These are phyloP conservation scores for Eulithis prunata DNA, from an alignment of 2,888 invertebrate species.

Conservation along the genomic window DNA sequence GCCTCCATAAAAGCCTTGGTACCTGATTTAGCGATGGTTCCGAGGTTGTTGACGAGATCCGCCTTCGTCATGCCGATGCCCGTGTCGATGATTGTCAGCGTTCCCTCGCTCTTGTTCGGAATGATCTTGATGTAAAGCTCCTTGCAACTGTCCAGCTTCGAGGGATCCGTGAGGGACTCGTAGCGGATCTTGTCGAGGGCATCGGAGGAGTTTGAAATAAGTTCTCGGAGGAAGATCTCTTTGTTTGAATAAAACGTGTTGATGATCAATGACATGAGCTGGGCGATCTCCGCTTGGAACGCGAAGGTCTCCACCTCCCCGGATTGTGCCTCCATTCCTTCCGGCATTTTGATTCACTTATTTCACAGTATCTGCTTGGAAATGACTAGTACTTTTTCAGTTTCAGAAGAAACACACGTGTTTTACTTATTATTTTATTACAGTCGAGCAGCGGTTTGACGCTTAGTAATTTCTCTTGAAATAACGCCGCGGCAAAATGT, in stretches of 20 bases:
- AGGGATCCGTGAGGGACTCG: conserved; percentile 98
- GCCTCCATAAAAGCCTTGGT: conserved; percentile 99
- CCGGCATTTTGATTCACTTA: conserved; percentile 88
- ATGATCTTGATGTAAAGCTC: conserved; percentile 98
- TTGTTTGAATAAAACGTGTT: conserved; percentile 99
- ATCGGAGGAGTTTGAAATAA: conserved; percentile 99
- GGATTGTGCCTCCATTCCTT: conserved; percentile 87
- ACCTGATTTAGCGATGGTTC: conserved; percentile 99
- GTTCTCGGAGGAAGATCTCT: conserved; percentile 99
- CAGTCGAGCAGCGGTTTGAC: conserved; percentile 54
- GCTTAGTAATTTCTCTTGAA: conserved; percentile 54
- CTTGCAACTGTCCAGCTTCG: conserved; percentile 96
- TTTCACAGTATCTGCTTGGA: conserved; percentile 48
- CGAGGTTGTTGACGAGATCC: conserved; percentile 98
- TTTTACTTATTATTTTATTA: conserved; percentile 32
- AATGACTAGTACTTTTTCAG: conserved; percentile 37
- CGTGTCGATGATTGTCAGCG: conserved; percentile 97
- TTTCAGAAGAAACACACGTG: conserved; percentile 32
- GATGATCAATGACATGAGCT: conserved; percentile 99
- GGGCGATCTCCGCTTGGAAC: conserved; percentile 99
- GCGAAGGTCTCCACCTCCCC: conserved; percentile 98
- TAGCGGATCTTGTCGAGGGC: conserved; percentile 96
- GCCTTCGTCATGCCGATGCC: conserved; percentile 99
- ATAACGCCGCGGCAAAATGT: conserved; percentile 62
- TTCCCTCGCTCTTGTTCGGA: conserved; percentile 97